Evolutionary conservation across 2,888 invertebrate genomes (phyloP), one percentile per base, ranked within the genome.

Genomic region (Baccha elongata): DNA sequence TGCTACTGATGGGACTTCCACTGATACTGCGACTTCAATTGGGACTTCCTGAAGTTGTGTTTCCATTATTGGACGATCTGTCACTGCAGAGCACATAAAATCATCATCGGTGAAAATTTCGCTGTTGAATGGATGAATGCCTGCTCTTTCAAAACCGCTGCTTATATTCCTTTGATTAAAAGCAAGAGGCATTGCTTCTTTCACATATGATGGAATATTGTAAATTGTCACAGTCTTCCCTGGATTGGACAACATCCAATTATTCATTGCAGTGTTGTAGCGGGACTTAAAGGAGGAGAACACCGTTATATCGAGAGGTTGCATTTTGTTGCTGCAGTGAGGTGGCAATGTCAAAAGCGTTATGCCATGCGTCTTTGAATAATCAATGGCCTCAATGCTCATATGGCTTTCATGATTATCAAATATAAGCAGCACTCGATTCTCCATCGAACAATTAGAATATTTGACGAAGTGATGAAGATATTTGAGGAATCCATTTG

Each of bases 81-180:
- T 37, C 37, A 37, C 37, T n/a, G 37, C 37, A 37, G 37, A 37
- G n/a, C 37, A 37, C 6, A 37, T 2, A n/a, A 37, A 42, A 42
- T 42, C 42, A 17, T 42, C 42, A 42, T 42, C 42, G 42, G 42
- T 42, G 17, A 42, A 42, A 42, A 42, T 42, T 4, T 42, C 42
- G 11, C 42, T 2, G 15, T 17, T 42, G 8, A 42, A 42, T 17
- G 15, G 42, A 17, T 42, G 42, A 7, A 42, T 42, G 6, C 42
- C 42, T 10, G 42, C 8, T 17, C 8, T 37, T 37, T 37, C 37
- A 6, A 37, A 37, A 37, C 37, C 37, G 5, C 5, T 11, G 13
- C n/a, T n/a, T 37, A 37, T 37, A n/a, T 37, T 37, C 5, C n/a
- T 37, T 3, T 37, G 37, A n/a, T 37, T 37, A n/a, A 37, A 37